These are phyloP conservation scores for Eulemur macaco DNA, from an alignment of 2,113 vertebrate genomes.

Conservation along the genomic window DNA sequence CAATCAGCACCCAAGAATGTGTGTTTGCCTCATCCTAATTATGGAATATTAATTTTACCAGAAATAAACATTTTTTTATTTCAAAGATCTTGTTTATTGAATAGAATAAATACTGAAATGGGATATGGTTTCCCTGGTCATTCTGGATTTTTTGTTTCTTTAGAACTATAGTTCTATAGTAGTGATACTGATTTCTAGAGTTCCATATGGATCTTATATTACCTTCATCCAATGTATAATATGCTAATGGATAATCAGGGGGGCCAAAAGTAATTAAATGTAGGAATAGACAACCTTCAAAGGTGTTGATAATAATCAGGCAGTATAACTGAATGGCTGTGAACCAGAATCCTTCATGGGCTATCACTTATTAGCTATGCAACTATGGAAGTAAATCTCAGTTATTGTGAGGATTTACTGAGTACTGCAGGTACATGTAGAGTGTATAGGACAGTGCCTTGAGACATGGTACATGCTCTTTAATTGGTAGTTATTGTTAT, in stretches of 20 bases:
- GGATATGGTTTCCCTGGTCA: neutral
- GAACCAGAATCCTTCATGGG: neutral
- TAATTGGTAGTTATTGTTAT: neutral
- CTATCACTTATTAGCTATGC: neutral
- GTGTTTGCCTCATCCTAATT: constrained; percentile 43
- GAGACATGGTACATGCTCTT: neutral
- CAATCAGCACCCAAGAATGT: neutral
- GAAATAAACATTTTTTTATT: constrained; percentile 64
- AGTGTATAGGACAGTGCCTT: neutral
- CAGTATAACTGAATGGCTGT: neutral
- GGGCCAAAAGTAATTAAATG: neutral
- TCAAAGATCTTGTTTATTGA: constrained; percentile 39
- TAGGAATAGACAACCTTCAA: neutral
- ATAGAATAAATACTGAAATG: neutral
- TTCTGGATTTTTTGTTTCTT: neutral
- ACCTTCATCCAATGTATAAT: neutral
- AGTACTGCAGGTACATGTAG: neutral
- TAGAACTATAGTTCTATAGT: neutral
- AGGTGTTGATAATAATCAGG: neutral
- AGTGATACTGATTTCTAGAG: neutral
- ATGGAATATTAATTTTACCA: constrained; percentile 56
- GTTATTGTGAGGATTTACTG: no score
- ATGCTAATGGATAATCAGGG: neutral
- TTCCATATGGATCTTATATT: neutral
- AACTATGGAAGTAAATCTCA: neutral